Evolutionary conservation across 2,113 vertebrate genomes (phyloP).

Genomic region (Indri indri): DNA sequence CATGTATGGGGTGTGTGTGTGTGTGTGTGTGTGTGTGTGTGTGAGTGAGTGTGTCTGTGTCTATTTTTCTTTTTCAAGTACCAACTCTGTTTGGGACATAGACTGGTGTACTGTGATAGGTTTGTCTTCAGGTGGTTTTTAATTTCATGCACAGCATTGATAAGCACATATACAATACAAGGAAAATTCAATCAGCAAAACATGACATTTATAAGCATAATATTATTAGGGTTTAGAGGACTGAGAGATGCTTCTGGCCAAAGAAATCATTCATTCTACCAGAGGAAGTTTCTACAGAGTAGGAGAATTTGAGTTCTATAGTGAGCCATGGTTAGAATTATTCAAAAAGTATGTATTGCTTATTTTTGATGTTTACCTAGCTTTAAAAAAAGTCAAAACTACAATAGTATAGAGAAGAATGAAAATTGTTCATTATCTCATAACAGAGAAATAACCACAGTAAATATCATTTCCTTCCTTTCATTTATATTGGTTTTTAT

Average conservation of each 20-base stretch:
- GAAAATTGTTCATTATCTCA: background rate
- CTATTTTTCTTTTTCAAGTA: background rate
- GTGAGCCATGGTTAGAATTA: background rate
- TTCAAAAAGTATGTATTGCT: background rate
- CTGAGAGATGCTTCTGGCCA: background rate
- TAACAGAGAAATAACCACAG: background rate
- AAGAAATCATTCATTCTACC: background rate
- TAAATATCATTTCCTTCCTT: background rate
- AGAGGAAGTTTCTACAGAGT: background rate
- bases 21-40: too few species aligned
- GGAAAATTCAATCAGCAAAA: background rate
- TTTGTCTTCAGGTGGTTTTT: background rate
- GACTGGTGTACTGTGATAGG: background rate
- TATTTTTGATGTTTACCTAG: background rate
- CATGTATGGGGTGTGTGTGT: too few species aligned
- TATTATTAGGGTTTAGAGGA: background rate
- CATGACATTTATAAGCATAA: background rate
- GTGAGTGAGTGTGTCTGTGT: background rate
- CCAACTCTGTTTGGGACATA: background rate
- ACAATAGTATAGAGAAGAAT: background rate
- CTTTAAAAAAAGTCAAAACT: background rate
- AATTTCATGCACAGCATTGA: background rate
- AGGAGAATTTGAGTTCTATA: background rate
- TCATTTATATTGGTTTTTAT: background rate
- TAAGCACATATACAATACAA: background rate